Base-by-base conservation (phyloP, 2,888 invertebrate genomes). In the Eupithecia abbreviata region DNA sequence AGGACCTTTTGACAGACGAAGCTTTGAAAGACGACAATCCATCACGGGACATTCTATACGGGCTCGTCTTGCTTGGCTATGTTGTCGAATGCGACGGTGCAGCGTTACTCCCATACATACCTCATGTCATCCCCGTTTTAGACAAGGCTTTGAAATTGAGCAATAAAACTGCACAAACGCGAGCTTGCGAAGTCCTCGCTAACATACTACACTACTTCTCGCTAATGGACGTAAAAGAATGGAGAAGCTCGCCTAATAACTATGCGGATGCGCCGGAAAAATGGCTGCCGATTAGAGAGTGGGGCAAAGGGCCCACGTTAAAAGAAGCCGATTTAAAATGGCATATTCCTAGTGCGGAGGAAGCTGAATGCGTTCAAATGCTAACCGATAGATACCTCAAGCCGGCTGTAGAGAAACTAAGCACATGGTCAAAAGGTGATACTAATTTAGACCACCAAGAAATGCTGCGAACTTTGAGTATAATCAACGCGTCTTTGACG, bases 21-120 rank as follows among this genome's bases (percentile, higher is more conserved):
- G 97, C 97, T 65, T 86, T 96, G 30, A 96, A 96, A 73, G 97
- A 98, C 75, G 98, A 98, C 86, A 96, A 96, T 83, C 93, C 98
- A 7, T 97, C 98, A 80, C 96, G 97, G 81, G 97, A 97, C 82
- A 94, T 98, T 58, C 92, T 98, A 2, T 98, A 98, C 91, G 96
- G 97, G 84, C 90, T 98, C 74, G 95, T 97, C 0, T 90, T 98
- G 62, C 91, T 98, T 15, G 96, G 97, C 80, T 97, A 97, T 90
- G 91, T 97, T 3, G 96, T 97, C 2, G 96, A 97, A 83, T 97
- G 97, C 77, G 95, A 96, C 75, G 97, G 97, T 5, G 89, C 92
- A 0, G 95, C 96, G 72, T 88, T 98, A 47, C 80, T 97, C 47
- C 95, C 96, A 18, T 97, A 98, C 88, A 93, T 97, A 73, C 96